Base-by-base conservation (phyloP, 2,797 vertebrate genomes). In the Pipistrellus kuhlii region DNA sequence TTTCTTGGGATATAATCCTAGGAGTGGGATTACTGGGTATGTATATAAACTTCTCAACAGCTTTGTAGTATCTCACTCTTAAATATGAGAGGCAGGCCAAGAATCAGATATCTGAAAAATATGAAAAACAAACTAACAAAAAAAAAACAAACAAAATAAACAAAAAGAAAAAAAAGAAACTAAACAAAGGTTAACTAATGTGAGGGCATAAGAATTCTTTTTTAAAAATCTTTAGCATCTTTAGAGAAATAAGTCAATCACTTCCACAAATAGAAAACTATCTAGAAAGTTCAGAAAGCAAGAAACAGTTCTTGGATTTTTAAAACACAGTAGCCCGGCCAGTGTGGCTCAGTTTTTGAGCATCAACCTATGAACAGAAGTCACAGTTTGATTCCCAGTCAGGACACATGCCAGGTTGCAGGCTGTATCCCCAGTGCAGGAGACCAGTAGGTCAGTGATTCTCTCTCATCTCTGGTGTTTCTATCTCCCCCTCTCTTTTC, bases 221-320 rank as follows among this genome's bases (percentile, higher is more conserved):
- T 2, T 2, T 11, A 62, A 88, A 71, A 44, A 30, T 38, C 44
- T 17, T 77, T 71, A 85, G 77, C n/a, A 21, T 72, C 41, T 69
- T 92, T 62, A 78, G 62, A 83, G 59, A 88, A 88, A 48, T 66
- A 48, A 88, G 73, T 73, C 73, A 14, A 88, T 30, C 25, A 75
- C 17, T n/a, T 73, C 53, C 20, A 77, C 68, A 15, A 82, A 83
- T 0, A 90, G 66, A 77, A 95, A 93, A 80, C 14, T 18, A 3
- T 64, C 35, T 71, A 85, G 66, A 59, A 84, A 23, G n/a, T 80
- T 68, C 23, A 68, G 68, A 78, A 92, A 95, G 90, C 5, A 94
- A 21, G n/a, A 88, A 90, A 92, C 35, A 62, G 14, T 30, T 48
- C 71, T 88, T 88, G 25, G 51, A 64, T 69, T 62, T 83, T 53